phyloP scores from a whole-genome alignment of 2,888 invertebrate genomes.

The Xestia ashworthii region DNA sequence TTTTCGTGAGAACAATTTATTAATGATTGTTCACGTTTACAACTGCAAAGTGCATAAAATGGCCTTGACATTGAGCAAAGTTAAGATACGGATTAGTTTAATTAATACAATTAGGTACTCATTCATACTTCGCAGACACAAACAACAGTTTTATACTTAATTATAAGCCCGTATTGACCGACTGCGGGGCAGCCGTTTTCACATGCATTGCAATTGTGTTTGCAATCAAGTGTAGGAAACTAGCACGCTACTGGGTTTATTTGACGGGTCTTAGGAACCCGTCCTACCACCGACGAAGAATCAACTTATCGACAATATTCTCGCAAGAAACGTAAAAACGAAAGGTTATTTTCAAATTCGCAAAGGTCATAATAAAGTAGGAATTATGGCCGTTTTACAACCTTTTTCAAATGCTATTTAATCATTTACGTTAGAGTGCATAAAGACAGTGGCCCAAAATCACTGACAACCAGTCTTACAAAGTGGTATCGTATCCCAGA shows the following conservation, averaged over 20 bases:
- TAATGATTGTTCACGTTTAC: slow-evolving; percentile 3
- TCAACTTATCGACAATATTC: not conserved
- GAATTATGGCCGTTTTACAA: not conserved
- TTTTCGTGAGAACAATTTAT: not conserved
- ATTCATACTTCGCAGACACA: not conserved
- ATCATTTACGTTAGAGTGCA: not conserved
- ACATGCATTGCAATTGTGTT: not conserved
- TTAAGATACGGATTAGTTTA: slow-evolving; percentile 1
- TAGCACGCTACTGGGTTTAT: slow-evolving; percentile 8
- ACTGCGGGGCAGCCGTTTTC: not conserved
- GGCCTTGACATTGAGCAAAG: slow-evolving; percentile 12
- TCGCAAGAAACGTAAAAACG: not conserved
- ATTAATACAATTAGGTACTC: slow-evolving; percentile 26
- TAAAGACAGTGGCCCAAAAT: too few species aligned
- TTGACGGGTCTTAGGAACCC: not conserved
- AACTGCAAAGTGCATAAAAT: slow-evolving; percentile 17
- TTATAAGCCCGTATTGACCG: not conserved
- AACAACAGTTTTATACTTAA: not conserved
- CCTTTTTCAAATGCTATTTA: not conserved
- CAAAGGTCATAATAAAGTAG: not conserved
- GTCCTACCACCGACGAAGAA: not conserved
- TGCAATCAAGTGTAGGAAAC: slow-evolving; percentile 9
- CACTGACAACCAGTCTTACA: too few species aligned
- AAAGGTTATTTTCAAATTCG: too few species aligned
- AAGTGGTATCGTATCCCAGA: too few species aligned